A percentile compares a stretch with the other conserved stretches of the same genome.
Evolutionary conservation across 64 coral and sea anemone genomes (phyloP).

Genomic region (Pocillopora verrucosa): DNA sequence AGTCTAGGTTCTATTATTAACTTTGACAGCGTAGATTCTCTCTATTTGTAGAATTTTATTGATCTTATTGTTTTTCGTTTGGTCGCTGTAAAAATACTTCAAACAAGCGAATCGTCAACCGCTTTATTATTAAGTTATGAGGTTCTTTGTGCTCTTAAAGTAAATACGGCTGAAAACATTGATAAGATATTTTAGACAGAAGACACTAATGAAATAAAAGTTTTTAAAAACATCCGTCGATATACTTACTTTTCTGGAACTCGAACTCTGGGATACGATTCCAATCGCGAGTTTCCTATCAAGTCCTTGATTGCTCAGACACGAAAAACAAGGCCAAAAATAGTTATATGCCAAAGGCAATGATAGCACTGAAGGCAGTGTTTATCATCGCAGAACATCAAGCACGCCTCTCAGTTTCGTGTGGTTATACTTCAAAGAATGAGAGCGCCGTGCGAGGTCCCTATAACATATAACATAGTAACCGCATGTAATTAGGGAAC

Average conservation of each 20-base stretch:
- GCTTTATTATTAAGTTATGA: neutral
- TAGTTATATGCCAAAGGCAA: neutral
- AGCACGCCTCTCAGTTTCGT: neutral
- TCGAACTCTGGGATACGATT: neutral
- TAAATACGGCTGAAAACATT: neutral
- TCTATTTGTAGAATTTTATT: neutral
- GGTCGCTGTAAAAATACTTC: neutral
- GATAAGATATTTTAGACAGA: neutral
- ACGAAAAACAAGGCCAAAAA: neutral
- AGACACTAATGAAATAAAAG: neutral
- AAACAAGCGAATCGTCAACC: neutral
- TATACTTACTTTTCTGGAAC: neutral
- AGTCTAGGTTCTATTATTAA: neutral
- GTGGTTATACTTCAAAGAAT: neutral
- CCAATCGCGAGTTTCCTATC: neutral
- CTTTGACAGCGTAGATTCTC: neutral
- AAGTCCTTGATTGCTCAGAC: neutral
- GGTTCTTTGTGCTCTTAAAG: neutral
- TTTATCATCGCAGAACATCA: neutral
- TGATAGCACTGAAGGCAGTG: neutral
- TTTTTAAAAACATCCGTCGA: neutral
- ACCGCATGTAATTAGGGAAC: neutral
- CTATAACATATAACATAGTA: slow-evolving; percentile 1
- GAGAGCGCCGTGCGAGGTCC: neutral
- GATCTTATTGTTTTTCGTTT: neutral